These are phyloP conservation scores for Peromyscus melanophrys DNA, from an alignment of 2,797 vertebrate species.

Conservation along the genomic window DNA sequence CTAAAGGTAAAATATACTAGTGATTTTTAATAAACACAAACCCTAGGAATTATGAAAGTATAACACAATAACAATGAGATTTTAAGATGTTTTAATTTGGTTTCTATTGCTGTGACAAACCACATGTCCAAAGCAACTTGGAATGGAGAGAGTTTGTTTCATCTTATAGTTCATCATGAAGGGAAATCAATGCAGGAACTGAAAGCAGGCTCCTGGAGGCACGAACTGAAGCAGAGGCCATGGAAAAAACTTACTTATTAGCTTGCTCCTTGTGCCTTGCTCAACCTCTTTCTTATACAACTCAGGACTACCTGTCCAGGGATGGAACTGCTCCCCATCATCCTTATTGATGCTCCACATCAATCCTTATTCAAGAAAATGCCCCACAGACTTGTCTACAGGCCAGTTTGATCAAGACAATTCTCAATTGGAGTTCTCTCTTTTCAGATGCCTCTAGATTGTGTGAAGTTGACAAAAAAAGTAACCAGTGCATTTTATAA, in stretches of 20 bases:
- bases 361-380: background rate
- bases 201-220: background rate
- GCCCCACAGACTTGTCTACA: background rate
- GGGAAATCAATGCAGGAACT: background rate
- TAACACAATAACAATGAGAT: background rate
- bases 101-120: background rate
- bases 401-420: background rate
- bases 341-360: background rate
- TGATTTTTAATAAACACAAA: background rate
- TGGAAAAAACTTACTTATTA: background rate
- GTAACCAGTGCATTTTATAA: background rate
- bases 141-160: background rate
- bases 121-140: background rate
- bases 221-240: background rate
- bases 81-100: background rate
- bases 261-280: background rate
- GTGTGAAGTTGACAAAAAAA: background rate
- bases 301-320: background rate
- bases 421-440: background rate
- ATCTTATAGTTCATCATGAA: background rate
- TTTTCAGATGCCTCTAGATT: background rate
- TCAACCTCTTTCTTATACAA: background rate
- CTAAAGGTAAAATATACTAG: slow-evolving; percentile 5
- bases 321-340: background rate
- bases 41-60: background rate